Conservation (phyloP, 2,888 invertebrate species). For the Dryobotodes eremita region DNA sequence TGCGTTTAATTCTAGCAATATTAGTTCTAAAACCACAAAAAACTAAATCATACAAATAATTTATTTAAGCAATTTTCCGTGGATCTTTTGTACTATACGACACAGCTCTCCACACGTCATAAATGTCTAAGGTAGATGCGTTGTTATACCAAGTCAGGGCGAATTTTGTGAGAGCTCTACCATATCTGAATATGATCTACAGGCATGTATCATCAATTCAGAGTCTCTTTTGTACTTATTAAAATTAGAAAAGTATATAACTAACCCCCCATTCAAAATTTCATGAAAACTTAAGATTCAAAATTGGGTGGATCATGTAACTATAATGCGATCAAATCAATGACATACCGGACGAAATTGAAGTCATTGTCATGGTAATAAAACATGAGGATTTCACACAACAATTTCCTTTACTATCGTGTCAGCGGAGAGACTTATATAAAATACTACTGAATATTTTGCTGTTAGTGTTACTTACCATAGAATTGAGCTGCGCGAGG, state of each 20-base stretch:
- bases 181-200: not conserved
- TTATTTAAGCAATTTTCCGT: not conserved
- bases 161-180: not conserved
- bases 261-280: not conserved
- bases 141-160: not conserved
- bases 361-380: not conserved
- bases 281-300: not conserved
- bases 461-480: slow-evolving; percentile 85
- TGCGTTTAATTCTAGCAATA: slow-evolving; percentile 9
- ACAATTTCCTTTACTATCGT: not conserved
- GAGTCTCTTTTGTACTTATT: not conserved
- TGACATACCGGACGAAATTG: not conserved
- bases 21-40: not conserved
- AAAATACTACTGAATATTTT: not conserved
- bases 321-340: not conserved
- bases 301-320: not conserved
- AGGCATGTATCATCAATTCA: not conserved
- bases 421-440: not conserved
- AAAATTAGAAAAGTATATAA: not conserved
- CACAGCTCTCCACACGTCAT: not conserved
- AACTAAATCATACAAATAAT: not conserved
- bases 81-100: not conserved
- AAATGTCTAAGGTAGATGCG: not conserved
- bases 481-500: slow-evolving; percentile 92
- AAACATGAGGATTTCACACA: not conserved